phyloP scores from a whole-genome alignment of 2,797 vertebrate genomes.

The Martes flavigula region DNA sequence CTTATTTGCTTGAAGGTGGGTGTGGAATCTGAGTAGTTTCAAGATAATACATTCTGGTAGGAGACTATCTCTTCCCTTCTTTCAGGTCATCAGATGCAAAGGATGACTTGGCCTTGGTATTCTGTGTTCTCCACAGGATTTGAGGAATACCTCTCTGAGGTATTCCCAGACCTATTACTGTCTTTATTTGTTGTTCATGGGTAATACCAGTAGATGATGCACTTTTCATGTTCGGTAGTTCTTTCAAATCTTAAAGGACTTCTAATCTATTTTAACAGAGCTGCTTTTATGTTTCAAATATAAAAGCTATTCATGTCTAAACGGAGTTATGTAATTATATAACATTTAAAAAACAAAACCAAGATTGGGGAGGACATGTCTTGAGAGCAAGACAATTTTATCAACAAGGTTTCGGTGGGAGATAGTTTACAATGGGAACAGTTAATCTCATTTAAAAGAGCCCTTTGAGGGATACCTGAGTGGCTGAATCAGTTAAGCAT shows the following conservation, averaged over 20 bases:
- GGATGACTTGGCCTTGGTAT: not conserved
- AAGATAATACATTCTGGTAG: not conserved
- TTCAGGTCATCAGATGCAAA: not conserved
- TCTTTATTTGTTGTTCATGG: not conserved
- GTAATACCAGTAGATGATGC: not conserved
- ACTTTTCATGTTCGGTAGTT: not conserved
- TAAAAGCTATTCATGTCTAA: slow-evolving; percentile 23
- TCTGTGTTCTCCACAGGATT: not conserved
- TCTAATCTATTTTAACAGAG: slow-evolving; percentile 25
- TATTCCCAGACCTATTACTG: not conserved
- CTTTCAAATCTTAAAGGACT: not conserved
- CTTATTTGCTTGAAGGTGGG: not conserved
- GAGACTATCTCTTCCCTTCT: not conserved
- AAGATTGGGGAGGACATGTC: not conserved
- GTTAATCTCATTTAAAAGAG: not conserved
- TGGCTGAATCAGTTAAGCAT: not conserved
- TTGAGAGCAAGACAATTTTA: slow-evolving; percentile 32
- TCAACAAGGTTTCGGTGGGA: not conserved
- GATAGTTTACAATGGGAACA: not conserved
- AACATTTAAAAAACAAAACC: not conserved
- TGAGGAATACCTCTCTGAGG: not conserved
- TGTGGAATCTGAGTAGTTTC: not conserved
- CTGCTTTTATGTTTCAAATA: slow-evolving; percentile 16
- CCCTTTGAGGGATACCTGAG: not conserved
- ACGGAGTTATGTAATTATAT: not conserved